Evolutionary conservation across 35 echinoderm and acorn worm species (phyloP).

Genomic region (Amphiura filiformis): DNA sequence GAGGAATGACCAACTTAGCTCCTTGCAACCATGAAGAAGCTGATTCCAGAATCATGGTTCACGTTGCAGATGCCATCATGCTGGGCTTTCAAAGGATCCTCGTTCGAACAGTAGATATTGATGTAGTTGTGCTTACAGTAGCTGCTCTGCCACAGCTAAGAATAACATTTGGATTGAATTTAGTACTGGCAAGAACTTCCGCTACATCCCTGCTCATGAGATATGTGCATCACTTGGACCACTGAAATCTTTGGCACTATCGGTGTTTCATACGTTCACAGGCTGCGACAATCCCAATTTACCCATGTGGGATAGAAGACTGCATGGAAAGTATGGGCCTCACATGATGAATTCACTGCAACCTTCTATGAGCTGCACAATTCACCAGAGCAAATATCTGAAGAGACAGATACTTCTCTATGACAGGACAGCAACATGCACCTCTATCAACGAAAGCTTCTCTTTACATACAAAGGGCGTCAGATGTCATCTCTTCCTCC

Average conservation of each 20-base stretch:
- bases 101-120: slow-evolving; percentile 53
- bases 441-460: slow-evolving; percentile 33
- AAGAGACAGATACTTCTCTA: slow-evolving; percentile 36
- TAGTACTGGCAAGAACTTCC: slow-evolving; percentile 27
- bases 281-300: slow-evolving; percentile 62
- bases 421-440: slow-evolving; percentile 14
- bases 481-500: slow-evolving; percentile 25
- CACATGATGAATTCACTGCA: slow-evolving; percentile 24
- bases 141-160: slow-evolving; percentile 13
- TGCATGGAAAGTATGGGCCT: slow-evolving; percentile 38
- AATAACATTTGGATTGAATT: slow-evolving; percentile 48
- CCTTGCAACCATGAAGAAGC: slow-evolving; percentile 73
- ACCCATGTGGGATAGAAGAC: slow-evolving; percentile 35
- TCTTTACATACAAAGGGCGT: slow-evolving; percentile 25
- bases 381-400: slow-evolving; percentile 22
- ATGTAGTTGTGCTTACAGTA: slow-evolving; percentile 53
- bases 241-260: neutral
- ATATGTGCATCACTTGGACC: neutral
- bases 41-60: slow-evolving; percentile 42
- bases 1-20: neutral
- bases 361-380: slow-evolving; percentile 14
- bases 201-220: slow-evolving; percentile 18
- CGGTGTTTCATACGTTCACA: slow-evolving; percentile 32
- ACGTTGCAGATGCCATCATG: slow-evolving; percentile 37
- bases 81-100: slow-evolving; percentile 20